Evolutionary conservation across 2,113 vertebrate genomes (phyloP), one percentile per base, ranked within the genome.

Genomic region (Leucosticte australis): DNA sequence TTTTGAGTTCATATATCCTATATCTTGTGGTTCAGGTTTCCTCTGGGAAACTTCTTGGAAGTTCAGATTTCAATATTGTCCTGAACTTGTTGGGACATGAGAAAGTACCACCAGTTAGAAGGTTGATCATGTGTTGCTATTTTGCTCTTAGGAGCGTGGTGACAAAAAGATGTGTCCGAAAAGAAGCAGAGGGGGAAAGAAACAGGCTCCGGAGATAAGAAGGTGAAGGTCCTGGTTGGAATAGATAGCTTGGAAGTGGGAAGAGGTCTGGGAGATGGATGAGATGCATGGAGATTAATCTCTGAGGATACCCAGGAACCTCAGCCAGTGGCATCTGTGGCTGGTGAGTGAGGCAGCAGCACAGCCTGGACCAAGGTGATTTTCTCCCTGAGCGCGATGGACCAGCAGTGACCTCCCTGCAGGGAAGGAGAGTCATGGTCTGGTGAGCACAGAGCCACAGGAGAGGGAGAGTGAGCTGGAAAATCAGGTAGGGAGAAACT

Each of bases 281-380:
- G 14, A 56, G 15, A 21, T 68, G 10, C 1, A 2, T 31, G 27
- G 28, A 73, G 14, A n/a, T 33, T 46, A n/a, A 13, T 37, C 24
- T 20, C 26, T 49, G 26, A 71, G 26, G 46, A 26, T 1, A 10
- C 6, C 5, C 15, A 60, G 18, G 17, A 28, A 20, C 9, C 24
- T 62, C 2, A 4, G 9, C 7, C 31, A 46, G 39, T 5, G 19
- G 1, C 1, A 1, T 23, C 41, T 4, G 1, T 68, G 62, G 15
- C 10, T 35, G 31, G 24, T 70, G 28, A 47, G 27, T 23, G 14
- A 1, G 2, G 49, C n/a, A 81, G 53, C 10, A 23, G 22, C 2
- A 1, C 28, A 63, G 28, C 31, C 37, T 68, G 28, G 44, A 55
- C 19, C 10, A 41, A 5, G 4, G 67, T 0, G 2, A 41, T 19